Evolutionary conservation across 2,113 vertebrate genomes (phyloP).

Genomic region (Chaetorhynchus papuensis): DNA sequence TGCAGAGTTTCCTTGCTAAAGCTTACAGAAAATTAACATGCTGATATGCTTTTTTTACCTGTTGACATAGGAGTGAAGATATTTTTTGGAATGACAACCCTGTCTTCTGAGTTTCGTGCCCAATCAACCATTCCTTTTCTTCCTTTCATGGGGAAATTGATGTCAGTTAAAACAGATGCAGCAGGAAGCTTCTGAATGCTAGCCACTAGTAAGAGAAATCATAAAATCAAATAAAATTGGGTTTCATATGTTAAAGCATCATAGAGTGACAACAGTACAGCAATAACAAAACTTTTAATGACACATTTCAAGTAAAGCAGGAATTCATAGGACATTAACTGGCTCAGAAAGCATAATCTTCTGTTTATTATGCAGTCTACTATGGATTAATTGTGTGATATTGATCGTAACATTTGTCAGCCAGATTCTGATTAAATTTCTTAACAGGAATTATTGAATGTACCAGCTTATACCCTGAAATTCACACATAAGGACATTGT

Average conservation of each 20-base stretch:
- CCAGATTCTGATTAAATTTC: background rate
- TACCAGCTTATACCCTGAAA: background rate
- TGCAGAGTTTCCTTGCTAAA: background rate
- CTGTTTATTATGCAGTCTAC: background rate
- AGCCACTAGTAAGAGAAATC: constrained; percentile 81
- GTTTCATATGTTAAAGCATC: background rate
- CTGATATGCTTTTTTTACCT: constrained; percentile 74
- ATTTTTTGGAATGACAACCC: constrained; percentile 95
- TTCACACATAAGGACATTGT: background rate
- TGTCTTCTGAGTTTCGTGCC: constrained; percentile 98
- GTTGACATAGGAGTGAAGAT: constrained; percentile 92
- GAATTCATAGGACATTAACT: background rate
- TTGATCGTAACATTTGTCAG: background rate
- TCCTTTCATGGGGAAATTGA: constrained; percentile 99
- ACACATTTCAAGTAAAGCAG: background rate
- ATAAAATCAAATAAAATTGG: background rate
- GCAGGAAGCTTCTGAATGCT: constrained; percentile 98
- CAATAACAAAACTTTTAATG: background rate
- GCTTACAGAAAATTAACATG: background rate
- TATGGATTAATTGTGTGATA: background rate
- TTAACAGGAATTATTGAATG: constrained; percentile 8
- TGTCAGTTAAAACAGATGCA: constrained; percentile 94
- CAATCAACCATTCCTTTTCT: constrained; percentile 99
- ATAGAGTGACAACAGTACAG: background rate
- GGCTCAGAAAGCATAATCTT: background rate